Evolutionary conservation across 2,888 invertebrate genomes (phyloP).

Genomic region (Pristionchus exspectatus): DNA sequence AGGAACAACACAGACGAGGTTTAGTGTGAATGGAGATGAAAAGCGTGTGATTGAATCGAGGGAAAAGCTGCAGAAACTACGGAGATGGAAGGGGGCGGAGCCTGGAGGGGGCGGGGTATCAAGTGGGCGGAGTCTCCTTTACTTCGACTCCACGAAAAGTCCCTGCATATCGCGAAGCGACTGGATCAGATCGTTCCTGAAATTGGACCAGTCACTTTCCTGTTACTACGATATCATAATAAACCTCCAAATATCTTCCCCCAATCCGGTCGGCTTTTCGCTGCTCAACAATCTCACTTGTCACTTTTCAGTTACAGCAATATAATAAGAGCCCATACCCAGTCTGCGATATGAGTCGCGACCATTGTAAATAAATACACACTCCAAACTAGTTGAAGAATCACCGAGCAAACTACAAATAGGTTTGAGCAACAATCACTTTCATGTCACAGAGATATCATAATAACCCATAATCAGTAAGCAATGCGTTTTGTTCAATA

Average conservation of each 20-base stretch:
- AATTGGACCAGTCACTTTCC: neutral
- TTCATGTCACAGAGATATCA: too few relatives aligned
- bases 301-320: neutral
- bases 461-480: too few relatives aligned
- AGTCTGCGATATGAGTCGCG: too few relatives aligned
- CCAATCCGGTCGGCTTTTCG: neutral
- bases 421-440: too few relatives aligned
- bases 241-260: too few relatives aligned
- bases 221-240: neutral
- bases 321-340: neutral
- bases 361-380: too few relatives aligned
- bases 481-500: too few relatives aligned
- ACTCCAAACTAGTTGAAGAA: too few relatives aligned
- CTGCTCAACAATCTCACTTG: neutral
- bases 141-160: conserved; percentile 56
- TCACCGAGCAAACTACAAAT: too few relatives aligned
- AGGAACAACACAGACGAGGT: neutral
- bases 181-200: conserved; percentile 74
- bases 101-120: neutral
- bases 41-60: conserved; percentile 12
- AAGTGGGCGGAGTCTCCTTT: conserved; percentile 27
- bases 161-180: conserved; percentile 75
- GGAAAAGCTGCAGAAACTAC: conserved; percentile 3
- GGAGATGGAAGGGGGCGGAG: conserved; percentile 23
- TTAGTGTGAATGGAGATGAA: conserved; percentile 25